These are phyloP conservation scores for Zeugodacus cucurbitae DNA, from an alignment of 1,140 invertebrate species.

Conservation along the genomic window DNA sequence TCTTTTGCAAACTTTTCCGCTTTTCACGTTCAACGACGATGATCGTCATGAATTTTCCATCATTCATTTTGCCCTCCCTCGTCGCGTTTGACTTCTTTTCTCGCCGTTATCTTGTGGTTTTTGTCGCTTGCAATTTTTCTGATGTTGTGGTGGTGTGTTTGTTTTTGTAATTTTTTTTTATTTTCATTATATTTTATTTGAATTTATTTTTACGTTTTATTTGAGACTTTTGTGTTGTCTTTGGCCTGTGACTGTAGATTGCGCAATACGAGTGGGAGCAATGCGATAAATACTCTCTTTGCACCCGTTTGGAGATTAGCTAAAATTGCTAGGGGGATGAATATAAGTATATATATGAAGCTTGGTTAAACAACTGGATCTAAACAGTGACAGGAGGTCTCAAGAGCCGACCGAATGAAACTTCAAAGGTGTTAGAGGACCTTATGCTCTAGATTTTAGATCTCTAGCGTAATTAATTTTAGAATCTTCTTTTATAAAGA, in stretches of 20 bases:
- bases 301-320: no score
- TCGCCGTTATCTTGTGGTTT: not conserved
- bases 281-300: no score
- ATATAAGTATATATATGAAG: no score
- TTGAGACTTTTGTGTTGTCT: not conserved
- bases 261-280: not conserved
- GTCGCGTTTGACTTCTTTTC: not conserved
- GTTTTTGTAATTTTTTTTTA: not conserved
- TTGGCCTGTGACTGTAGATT: not conserved
- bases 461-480: no score
- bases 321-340: no score
- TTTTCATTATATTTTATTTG: not conserved
- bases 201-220: not conserved
- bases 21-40: conserved; percentile 66
- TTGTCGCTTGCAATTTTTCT: not conserved
- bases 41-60: conserved; percentile 55
- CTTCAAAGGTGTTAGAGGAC: no score
- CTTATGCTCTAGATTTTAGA: no score
- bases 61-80: conserved; percentile 26
- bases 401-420: no score
- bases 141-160: not conserved
- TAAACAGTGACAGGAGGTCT: no score
- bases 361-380: no score
- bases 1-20: conserved; percentile 61
- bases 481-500: no score